Percentiles rank a stretch among this genome's conserved stretches.
These are phyloP conservation scores for Gastrophryne carolinensis DNA, from an alignment of 2,797 vertebrate species.

Conservation along the genomic window DNA sequence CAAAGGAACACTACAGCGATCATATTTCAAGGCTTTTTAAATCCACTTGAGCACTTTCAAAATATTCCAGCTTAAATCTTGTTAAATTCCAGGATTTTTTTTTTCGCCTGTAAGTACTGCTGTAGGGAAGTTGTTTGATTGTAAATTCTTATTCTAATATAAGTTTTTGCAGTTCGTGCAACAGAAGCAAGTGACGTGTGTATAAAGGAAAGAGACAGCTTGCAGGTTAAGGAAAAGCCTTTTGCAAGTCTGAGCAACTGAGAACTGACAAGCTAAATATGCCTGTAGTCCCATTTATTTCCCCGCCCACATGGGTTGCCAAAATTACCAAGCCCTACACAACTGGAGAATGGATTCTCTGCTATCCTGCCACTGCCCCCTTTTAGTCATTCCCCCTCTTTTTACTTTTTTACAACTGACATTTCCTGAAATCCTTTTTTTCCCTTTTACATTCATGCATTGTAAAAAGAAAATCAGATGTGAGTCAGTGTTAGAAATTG, in stretches of 20 bases:
- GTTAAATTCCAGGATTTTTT: constrained; percentile 38
- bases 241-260: constrained; percentile 54
- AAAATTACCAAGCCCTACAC: constrained; percentile 52
- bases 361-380: constrained; percentile 39
- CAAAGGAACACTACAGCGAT: constrained; percentile 42
- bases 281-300: constrained; percentile 52
- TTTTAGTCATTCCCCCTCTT: constrained; percentile 39
- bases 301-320: constrained; percentile 52
- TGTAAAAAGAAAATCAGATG: constrained; percentile 43
- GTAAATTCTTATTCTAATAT: constrained; percentile 15
- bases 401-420: constrained; percentile 36
- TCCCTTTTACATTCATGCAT: constrained; percentile 33
- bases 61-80: constrained; percentile 47
- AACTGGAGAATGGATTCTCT: constrained; percentile 37
- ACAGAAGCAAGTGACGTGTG: constrained; percentile 39
- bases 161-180: constrained; percentile 20
- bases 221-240: constrained; percentile 52
- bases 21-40: constrained; percentile 50
- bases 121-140: constrained; percentile 17
- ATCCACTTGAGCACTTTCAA: constrained; percentile 48
- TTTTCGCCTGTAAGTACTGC: constrained; percentile 3
- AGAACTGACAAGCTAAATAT: constrained; percentile 53
- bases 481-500: constrained; percentile 45
- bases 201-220: constrained; percentile 49
- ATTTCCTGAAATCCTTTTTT: constrained; percentile 38